phyloP scores from a whole-genome alignment of 2,113 vertebrate genomes.

The Daphoenositta chrysoptera region DNA sequence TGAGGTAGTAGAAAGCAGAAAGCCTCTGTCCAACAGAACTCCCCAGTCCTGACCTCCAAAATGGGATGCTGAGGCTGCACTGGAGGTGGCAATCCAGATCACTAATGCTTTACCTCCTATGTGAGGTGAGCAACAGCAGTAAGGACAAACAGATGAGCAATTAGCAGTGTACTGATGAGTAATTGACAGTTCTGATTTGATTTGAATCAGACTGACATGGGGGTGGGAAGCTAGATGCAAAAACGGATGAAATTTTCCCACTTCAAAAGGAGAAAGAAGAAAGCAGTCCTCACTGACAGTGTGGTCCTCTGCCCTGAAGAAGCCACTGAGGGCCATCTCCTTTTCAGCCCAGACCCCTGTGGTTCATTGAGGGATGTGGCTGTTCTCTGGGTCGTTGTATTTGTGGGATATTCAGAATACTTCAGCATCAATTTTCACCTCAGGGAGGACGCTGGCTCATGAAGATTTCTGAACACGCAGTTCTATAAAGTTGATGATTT shows the following conservation, averaged over 20 bases:
- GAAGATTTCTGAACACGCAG: neutral
- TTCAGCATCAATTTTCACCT: neutral
- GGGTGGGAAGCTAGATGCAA: neutral
- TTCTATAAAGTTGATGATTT: neutral
- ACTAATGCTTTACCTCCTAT: neutral
- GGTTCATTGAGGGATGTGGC: neutral
- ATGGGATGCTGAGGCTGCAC: neutral
- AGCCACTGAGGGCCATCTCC: no score
- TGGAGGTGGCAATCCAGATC: neutral
- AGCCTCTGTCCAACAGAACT: neutral
- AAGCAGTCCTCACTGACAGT: fast-evolving
- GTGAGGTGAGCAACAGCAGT: neutral
- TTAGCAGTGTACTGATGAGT: neutral
- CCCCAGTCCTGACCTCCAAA: neutral
- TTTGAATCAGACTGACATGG: neutral
- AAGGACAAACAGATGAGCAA: neutral
- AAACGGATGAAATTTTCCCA: neutral
- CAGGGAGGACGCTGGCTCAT: neutral
- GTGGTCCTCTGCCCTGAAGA: neutral
- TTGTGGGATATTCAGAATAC: neutral
- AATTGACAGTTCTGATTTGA: neutral
- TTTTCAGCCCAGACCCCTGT: neutral
- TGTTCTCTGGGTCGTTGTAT: fast-evolving
- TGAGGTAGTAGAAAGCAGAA: neutral
- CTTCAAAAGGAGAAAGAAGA: neutral